Percentiles rank a stretch among this genome's conserved stretches.
Conservation (phyloP, 2,888 invertebrate species). For the Sicus ferrugineus region DNA sequence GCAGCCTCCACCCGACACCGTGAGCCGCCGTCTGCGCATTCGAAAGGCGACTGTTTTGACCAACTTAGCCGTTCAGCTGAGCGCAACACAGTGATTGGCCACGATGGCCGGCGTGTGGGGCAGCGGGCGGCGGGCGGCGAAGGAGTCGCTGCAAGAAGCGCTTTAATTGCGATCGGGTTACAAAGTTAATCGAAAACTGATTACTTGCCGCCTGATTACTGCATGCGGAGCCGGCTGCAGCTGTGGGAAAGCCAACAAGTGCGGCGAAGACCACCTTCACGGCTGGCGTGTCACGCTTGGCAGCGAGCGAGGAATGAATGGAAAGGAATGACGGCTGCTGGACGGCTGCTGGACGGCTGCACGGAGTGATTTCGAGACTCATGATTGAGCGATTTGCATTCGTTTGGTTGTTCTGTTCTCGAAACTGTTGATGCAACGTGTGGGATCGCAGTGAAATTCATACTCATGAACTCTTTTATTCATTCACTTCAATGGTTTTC, state of each 20-base stretch:
- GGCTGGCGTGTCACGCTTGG: not conserved
- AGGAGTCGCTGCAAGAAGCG: not conserved
- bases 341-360: not conserved
- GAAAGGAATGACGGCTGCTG: not conserved
- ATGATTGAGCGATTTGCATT: constrained; percentile 11
- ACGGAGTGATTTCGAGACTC: constrained; percentile 6
- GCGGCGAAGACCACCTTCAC: constrained; percentile 13
- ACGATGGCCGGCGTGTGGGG: not conserved
- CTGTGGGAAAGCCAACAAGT: constrained; percentile 6
- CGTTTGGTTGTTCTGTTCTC: not conserved
- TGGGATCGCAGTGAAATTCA: no score
- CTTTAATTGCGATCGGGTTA: constrained; percentile 25
- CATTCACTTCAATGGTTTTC: not conserved
- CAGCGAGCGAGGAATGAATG: not conserved
- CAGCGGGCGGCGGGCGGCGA: not conserved
- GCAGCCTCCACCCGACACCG: constrained; percentile 27
- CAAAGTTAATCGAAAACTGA: constrained; percentile 21
- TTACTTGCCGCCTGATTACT: not conserved
- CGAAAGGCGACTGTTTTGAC: constrained; percentile 50
- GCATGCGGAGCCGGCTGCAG: constrained; percentile 3
- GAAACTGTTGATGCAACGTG: no score
- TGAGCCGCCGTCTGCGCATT: not conserved
- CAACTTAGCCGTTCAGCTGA: constrained; percentile 60
- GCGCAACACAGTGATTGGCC: constrained; percentile 53
- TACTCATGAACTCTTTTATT: not conserved